Base-by-base conservation (phyloP, 2,797 vertebrate genomes). In the Hafferia zeledoni region DNA sequence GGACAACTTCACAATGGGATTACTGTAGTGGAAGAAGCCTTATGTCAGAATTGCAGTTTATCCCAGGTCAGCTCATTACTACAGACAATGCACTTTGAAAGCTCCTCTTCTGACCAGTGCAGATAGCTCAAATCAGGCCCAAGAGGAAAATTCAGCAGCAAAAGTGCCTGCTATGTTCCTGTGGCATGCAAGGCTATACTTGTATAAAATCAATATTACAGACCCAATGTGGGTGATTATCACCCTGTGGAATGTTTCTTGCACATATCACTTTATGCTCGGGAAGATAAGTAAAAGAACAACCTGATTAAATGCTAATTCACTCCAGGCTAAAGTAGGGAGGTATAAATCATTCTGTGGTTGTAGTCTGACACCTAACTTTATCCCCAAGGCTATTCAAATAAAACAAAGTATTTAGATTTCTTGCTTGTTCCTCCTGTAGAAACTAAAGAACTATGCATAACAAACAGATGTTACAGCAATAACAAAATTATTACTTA, bases 11-110 rank as follows among this genome's bases (percentile, higher is more conserved):
- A 91, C 90, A 95, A 87, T 49, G 60, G 52, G 56, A 82, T 87
- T 72, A 87, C 86, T 85, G 94, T 82, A 82, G 78, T 80, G 72
- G 90, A 91, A 95, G 85, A 70, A 94, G 67, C 44, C 7, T 57
- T 65, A 60, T 67, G 39, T 77, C 78, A 87, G 70, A 90, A 79
- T 8, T 86, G 78, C 77, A 89, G 83, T 90, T 89, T 95, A 95
- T 87, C 83, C 87, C 60, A 91, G 94, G 88, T 81, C 94, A 94
- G 78, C 87, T 93, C 83, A 92, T 91, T 91, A 92, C 41, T 77
- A 60, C 79, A 93, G 67, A 94, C 44, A 90, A 83, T 4, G 0
- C 25, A 55, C 49, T 92, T 90, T 91, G n/a, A 95, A 72, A 96
- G 75, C 61, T 94, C 43, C 50, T 86, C 61, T 90, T 81, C 37